phyloP scores from a whole-genome alignment of 2,888 invertebrate genomes.

The Lycia hirtaria region DNA sequence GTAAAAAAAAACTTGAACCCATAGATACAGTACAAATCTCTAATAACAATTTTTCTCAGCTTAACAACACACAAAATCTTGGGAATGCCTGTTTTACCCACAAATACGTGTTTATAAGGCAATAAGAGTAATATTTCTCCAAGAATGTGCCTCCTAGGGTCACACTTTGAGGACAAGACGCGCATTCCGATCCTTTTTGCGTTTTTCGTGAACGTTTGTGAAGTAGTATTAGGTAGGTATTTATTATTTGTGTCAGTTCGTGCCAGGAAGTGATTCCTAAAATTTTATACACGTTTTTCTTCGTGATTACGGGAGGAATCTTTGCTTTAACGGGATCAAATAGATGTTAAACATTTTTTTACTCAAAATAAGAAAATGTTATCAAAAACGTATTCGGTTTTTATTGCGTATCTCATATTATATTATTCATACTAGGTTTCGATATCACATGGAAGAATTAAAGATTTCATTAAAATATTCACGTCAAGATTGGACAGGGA shows the following conservation, averaged over 20 bases:
- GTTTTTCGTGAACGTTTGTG: neutral
- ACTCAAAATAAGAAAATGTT: neutral
- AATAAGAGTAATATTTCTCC: constrained; percentile 29
- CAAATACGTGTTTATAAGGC: constrained; percentile 13
- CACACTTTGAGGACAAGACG: constrained; percentile 13
- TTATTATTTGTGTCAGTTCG: neutral
- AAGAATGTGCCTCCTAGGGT: constrained; percentile 23
- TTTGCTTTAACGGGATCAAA: neutral
- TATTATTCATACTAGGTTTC: too few species aligned
- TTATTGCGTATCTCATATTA: too few species aligned
- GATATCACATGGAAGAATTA: too few species aligned
- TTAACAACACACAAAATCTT: neutral
- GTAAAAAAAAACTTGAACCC: neutral
- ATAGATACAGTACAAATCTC: too few species aligned
- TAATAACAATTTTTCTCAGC: too few species aligned
- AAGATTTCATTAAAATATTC: too few species aligned
- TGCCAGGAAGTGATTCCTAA: neutral
- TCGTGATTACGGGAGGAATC: neutral
- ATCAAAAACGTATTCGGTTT: too few species aligned
- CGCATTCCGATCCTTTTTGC: constrained; percentile 17
- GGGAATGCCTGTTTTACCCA: constrained; percentile 7
- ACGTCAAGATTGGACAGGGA: too few species aligned
- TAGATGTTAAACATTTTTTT: neutral
- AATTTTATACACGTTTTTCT: neutral
- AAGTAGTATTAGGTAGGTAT: neutral